Evolutionary conservation across 2,113 vertebrate species (phyloP), one percentile per base, ranked within the genome.

Genomic region (Chlorodrepanis virens): DNA sequence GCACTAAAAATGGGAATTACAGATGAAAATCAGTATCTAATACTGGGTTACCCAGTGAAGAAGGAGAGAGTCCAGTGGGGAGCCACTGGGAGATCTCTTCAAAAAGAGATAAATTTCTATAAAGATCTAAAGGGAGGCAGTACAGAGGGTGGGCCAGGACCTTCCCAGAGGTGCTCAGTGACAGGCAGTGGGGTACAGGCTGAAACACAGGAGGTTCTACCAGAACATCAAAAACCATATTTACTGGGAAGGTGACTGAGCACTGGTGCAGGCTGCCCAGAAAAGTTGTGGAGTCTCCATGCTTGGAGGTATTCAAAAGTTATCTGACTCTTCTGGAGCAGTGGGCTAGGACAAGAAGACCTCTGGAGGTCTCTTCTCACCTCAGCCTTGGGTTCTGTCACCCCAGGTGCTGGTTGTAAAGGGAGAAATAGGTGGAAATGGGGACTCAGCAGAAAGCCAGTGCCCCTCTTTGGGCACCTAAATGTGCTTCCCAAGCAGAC

Each of bases 241-340:
- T 40, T 22, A 3, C 9, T 31, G 24, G 35, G 14, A 19, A 16
- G 5, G n/a, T 7, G 24, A 21, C 14, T 0, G 0, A 52, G 18
- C 37, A 44, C 60, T 39, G 44, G 10, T 13, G 33, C 44, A 40
- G 29, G 1, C 1, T 27, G 54, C n/a, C 29, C 54, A 40, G 29
- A 8, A 17, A n/a, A 39, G 20, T 1, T 35, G 47, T 40, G 54
- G 9, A 40, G 9, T 18, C 16, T 60, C 35, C 13, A 37, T 33
- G 4, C 7, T 40, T 35, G 22, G 35, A 67, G 61, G 44, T 13
- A 71, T 12, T 49, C 8, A 25, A 25, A 52, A 39, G 10, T 11
- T 3, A 2, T 16, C 45, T 56, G 35, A 44, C 35, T 6, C 27
- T 87, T 24, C 23, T n/a, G n/a, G 13, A 52, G 33, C 40, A 22